A percentile compares a stretch with the other conserved stretches of the same genome.
Evolutionary conservation across 2,113 vertebrate species (phyloP).

Genomic region (Hippocampus barbouri): DNA sequence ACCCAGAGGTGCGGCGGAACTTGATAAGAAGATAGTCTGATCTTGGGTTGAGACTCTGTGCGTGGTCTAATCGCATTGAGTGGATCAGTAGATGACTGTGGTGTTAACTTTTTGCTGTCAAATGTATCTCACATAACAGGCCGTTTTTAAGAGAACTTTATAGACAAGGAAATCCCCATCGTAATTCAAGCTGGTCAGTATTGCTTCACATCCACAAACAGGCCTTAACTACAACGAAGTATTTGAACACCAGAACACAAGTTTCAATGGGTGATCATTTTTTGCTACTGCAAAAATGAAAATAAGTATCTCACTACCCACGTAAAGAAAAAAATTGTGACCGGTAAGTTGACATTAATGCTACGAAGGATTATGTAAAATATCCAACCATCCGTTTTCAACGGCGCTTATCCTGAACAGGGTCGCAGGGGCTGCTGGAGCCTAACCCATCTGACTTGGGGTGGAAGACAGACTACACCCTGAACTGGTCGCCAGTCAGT

Average conservation of each 20-base stretch:
- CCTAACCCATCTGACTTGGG: no score
- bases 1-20: background rate
- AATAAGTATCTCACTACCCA: background rate
- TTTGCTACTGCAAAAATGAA: background rate
- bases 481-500: no score
- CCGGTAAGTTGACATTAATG: background rate
- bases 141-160: background rate
- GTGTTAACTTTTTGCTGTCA: background rate
- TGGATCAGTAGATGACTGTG: constrained; percentile 15
- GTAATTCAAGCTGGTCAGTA: background rate
- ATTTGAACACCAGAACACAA: background rate
- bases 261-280: background rate
- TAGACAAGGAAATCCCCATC: background rate
- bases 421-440: no score
- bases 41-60: constrained; percentile 36
- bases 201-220: background rate
- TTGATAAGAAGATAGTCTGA: constrained; percentile 10
- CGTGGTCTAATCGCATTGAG: constrained; percentile 46
- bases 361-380: background rate
- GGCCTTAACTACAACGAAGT: background rate
- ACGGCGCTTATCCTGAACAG: no score
- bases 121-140: background rate
- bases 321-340: no score
- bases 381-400: background rate
- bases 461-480: no score